Conservation (phyloP, 2,888 invertebrate genomes). For the Leptinotarsa juncta region DNA sequence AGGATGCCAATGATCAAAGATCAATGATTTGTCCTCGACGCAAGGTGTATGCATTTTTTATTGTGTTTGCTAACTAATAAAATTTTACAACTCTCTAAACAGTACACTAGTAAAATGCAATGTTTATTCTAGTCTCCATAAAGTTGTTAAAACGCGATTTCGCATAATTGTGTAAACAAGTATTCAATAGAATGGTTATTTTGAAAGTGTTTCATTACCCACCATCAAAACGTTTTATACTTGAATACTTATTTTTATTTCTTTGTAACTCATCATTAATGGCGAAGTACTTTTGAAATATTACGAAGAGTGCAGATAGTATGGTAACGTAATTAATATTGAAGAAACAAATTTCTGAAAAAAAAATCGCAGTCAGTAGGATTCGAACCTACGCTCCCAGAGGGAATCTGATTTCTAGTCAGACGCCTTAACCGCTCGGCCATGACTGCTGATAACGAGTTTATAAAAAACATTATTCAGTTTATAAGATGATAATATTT, state of each 20-base stretch:
- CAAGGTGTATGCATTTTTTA: conserved; percentile 27
- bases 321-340: too few species aligned
- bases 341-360: background rate
- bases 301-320: too few species aligned
- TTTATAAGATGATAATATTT: background rate
- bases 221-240: background rate
- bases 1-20: background rate
- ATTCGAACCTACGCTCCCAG: conserved; percentile 92
- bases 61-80: conserved; percentile 25
- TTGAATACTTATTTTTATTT: too few species aligned
- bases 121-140: conserved; percentile 16
- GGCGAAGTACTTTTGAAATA: too few species aligned
- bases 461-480: background rate
- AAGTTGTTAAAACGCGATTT: conserved; percentile 22
- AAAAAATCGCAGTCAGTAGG: conserved; percentile 80
- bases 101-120: conserved; percentile 19
- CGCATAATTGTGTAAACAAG: conserved; percentile 12
- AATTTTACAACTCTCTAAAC: conserved; percentile 29
- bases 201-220: background rate
- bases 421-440: conserved; percentile 91
- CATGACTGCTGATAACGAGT: conserved; percentile 74
- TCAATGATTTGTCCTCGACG: conserved; percentile 4
- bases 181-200: background rate
- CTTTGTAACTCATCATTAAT: too few species aligned
- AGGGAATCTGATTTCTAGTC: conserved; percentile 92